Evolutionary conservation across 2,113 vertebrate species (phyloP).

Genomic region (Actenoides hombroni): DNA sequence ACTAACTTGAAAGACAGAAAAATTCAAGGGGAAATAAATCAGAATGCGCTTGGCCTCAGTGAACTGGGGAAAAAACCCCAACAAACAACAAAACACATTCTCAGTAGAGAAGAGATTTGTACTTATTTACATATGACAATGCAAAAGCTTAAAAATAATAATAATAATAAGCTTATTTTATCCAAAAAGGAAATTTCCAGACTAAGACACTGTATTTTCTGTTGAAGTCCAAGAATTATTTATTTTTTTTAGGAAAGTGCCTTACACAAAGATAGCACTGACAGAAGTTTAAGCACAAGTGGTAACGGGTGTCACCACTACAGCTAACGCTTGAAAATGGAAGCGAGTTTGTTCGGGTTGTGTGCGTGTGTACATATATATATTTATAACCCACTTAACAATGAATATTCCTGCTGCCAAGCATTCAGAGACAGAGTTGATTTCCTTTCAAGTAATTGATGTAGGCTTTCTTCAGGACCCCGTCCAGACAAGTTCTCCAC

Average conservation of each 20-base stretch:
- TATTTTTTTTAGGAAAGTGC: constrained; percentile 1
- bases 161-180: background rate
- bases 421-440: constrained; percentile 69
- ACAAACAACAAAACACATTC: background rate
- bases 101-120: background rate
- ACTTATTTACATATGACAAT: background rate
- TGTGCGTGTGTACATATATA: background rate
- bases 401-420: constrained; percentile 78
- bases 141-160: background rate
- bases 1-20: constrained; percentile 60
- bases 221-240: background rate
- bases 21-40: constrained; percentile 56
- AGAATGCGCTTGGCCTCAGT: constrained; percentile 57
- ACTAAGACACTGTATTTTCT: background rate
- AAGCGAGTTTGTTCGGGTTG: constrained; percentile 29
- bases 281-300: background rate
- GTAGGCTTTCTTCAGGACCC: constrained; percentile 73
- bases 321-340: constrained; percentile 29
- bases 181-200: background rate
- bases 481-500: constrained; percentile 75
- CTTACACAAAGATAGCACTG: background rate
- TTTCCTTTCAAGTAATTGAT: constrained; percentile 85
- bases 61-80: background rate
- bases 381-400: constrained; percentile 71
- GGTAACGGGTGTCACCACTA: background rate